Evolutionary conservation across 2,888 invertebrate genomes (phyloP), one percentile per base, ranked within the genome.

Genomic region (Troides oblongomaculatus): DNA sequence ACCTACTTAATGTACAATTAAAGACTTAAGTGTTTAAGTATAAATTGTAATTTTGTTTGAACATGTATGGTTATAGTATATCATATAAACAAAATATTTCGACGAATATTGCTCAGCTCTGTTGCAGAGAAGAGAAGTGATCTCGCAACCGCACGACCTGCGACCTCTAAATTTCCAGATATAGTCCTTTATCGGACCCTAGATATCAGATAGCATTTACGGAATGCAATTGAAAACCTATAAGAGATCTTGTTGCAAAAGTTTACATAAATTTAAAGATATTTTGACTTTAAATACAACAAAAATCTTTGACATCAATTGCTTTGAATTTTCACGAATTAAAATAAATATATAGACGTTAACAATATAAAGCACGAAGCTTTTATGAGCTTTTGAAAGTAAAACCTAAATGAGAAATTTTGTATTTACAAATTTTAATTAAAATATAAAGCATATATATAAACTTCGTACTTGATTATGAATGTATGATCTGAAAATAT

Each of bases 141-240:
- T 80, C 77, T 76, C 74, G 72, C 73, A 72, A 70, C 74, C 74
- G 74, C 71, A 43, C 76, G 78, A 83, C 81, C 82, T 78, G 62
- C 77, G 81, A 83, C 82, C 83, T 74, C 69, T 66, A 74, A 73
- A 74, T 75, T 72, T 73, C 70, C 73, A 75, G 76, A 74, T 70
- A 65, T 61, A 64, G 50, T 64, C 72, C 69, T 66, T 73, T 68
- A 61, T 70, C 65, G 58, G 67, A 70, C 73, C 46, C 66, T 21
- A 70, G 71, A 63, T 64, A 73, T 77, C 76, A 71, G 77, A 79
- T 78, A 68, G 71, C n/a, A 72, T 71, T 73, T 0, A 43, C 39
- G 64, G 68, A 61, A 63, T 66, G 59, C 71, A 73, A 78, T 78
- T 74, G 74, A 62, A 62, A 64, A 58, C 74, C 75, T 74, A 76